Conservation (phyloP, 2,113 vertebrate genomes). For the Sardina pilchardus region DNA sequence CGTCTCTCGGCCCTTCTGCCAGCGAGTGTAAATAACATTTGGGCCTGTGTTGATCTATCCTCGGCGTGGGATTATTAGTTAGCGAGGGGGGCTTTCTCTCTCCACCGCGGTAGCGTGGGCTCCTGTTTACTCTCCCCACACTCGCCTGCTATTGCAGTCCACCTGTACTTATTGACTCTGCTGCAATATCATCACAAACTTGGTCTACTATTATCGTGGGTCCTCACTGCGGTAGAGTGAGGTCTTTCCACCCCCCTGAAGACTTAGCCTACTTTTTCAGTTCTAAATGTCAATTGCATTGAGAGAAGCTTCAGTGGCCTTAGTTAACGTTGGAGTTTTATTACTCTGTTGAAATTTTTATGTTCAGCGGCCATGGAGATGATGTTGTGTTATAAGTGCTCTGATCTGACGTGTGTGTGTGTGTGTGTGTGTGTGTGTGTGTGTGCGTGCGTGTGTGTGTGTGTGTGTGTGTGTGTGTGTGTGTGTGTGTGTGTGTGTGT, state of each 20-base stretch:
- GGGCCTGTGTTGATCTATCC: not conserved
- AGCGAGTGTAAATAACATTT: slow-evolving; percentile 6
- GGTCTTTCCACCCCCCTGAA: too few species aligned
- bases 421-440: not conserved
- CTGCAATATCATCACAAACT: not conserved
- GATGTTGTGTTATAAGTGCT: too few species aligned
- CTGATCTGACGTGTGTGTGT: not conserved
- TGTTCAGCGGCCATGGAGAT: too few species aligned
- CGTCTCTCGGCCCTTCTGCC: not conserved
- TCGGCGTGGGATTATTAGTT: not conserved
- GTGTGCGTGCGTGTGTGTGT: not conserved
- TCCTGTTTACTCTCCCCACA: not conserved
- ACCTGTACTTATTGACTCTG: not conserved
- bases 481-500: not conserved
- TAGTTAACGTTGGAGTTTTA: too few species aligned
- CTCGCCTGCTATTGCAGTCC: not conserved
- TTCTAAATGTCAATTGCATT: too few species aligned
- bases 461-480: not conserved
- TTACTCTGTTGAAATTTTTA: too few species aligned
- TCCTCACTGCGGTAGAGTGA: too few species aligned
- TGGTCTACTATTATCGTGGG: not conserved
- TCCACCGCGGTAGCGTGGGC: not conserved
- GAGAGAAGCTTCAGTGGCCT: too few species aligned
- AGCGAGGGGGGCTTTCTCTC: not conserved
- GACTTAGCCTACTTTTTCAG: too few species aligned